Evolutionary conservation across 2,797 vertebrate species (phyloP), one percentile per base, ranked within the genome.

Genomic region (Oreonectes daqikongensis): DNA sequence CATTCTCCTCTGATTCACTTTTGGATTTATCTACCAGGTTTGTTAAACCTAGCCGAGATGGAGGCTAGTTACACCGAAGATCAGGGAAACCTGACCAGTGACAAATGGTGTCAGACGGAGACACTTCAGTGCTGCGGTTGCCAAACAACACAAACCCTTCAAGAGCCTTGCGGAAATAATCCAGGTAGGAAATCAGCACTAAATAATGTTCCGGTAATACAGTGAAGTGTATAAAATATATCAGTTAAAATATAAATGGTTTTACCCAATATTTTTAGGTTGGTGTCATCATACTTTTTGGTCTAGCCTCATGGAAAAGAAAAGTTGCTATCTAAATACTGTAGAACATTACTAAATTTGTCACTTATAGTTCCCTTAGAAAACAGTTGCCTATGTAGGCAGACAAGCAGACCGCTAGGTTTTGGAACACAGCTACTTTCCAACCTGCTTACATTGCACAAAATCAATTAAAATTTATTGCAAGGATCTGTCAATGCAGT

Each of bases 51-150:
- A 71, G 15, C 48, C 26, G 64, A 78, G 59, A 82, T 84, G 83
- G 78, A 80, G 69, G 67, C 59, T 46, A 35, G 42, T 69, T 40
- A 52, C 22, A 81, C 52, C 17, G 75, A 76, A 73, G 24, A 42
- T 22, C 59, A 69, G 32, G 67, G 26, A 67, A 82, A 48, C 61
- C 75, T 57, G 78, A 79, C 70, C 40, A 83, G 79, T 35, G 83
- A 86, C 75, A 84, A 83, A 72, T 81, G 53, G 69, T 86, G 84
- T 69, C 84, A 86, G 76, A 84, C 84, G 18, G 84, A 86, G 68
- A 52, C 63, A 50, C 66, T 77, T 38, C 78, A 75, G 70, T 12
- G 35, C 40, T 72, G 70, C 69, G 67, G 48, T 78, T 77, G 57
- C 66, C 82, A 78, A 65, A 52, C 69, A 46, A 66, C 64, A 66